Conservation (phyloP, 2,888 invertebrate genomes). For the Unio delphinus region DNA sequence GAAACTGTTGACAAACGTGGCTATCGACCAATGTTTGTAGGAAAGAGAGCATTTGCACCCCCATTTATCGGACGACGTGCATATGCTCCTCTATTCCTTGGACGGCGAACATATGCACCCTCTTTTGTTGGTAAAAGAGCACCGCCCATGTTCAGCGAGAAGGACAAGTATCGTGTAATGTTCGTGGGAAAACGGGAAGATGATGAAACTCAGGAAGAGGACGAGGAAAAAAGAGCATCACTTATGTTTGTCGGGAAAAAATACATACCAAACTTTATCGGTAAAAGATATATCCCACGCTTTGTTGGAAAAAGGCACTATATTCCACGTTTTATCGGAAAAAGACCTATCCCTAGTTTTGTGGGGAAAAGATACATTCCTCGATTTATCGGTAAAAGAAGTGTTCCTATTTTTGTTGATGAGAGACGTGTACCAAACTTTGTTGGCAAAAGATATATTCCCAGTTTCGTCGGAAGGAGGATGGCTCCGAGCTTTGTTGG, state of each 20-base stretch:
- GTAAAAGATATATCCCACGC: conserved; percentile 37
- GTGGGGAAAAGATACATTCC: conserved; percentile 24
- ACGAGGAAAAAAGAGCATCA: conserved; percentile 36
- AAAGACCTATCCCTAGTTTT: conserved; percentile 27
- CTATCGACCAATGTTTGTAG: background rate
- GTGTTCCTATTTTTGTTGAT: conserved; percentile 32
- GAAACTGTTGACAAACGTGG: background rate
- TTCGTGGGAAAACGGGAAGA: conserved; percentile 25
- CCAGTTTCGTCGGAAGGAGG: conserved; percentile 42
- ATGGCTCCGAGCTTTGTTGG: conserved; percentile 23
- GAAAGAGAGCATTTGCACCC: too few species aligned
- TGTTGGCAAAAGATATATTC: conserved; percentile 40
- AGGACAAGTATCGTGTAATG: conserved; percentile 15
- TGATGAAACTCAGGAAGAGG: conserved; percentile 15
- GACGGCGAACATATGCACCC: conserved; percentile 1
- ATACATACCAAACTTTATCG: conserved; percentile 36
- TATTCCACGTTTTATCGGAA: conserved; percentile 26
- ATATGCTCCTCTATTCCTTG: too few species aligned
- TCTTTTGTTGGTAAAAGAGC: conserved; percentile 22
- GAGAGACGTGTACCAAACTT: conserved; percentile 33
- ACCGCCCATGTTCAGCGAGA: conserved; percentile 25
- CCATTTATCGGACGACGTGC: too few species aligned
- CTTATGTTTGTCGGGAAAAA: conserved; percentile 42
- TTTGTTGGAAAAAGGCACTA: conserved; percentile 41
- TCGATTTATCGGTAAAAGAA: conserved; percentile 19